Evolutionary conservation across 2,888 invertebrate species (phyloP).

Genomic region (Masnerella sp.): DNA sequence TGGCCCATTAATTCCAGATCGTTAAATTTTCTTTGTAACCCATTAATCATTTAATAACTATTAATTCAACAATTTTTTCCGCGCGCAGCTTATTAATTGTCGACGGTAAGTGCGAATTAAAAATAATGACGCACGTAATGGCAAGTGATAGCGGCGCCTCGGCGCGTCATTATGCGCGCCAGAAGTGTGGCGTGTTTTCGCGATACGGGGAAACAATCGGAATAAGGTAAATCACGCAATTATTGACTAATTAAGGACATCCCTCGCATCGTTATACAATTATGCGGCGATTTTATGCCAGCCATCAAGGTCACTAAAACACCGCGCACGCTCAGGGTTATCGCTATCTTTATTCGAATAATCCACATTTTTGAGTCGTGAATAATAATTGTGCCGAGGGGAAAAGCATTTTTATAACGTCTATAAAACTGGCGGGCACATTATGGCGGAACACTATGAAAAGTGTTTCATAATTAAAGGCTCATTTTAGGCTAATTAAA

Average conservation of each 20-base stretch:
- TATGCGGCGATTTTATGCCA: conserved; percentile 20
- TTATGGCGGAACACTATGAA: too few species aligned
- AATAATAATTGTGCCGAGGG: too few species aligned
- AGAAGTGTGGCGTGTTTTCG: conserved; percentile 20
- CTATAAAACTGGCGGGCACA: too few species aligned
- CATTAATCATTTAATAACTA: conserved; percentile 27
- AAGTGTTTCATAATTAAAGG: too few species aligned
- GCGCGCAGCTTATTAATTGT: conserved; percentile 18
- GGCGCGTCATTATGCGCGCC: conserved; percentile 5
- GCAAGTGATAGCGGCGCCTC: conserved; percentile 4
- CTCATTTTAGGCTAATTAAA: too few species aligned
- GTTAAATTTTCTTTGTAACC: background rate
- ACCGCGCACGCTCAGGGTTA: conserved; percentile 1
- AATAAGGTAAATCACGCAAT: conserved; percentile 44
- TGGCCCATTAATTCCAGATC: too few species aligned
- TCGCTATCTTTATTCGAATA: too few species aligned
- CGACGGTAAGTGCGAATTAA: conserved; percentile 14
- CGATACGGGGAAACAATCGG: conserved; percentile 35
- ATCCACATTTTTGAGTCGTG: too few species aligned
- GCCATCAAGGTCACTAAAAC: conserved; percentile 30
- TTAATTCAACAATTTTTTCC: conserved; percentile 25
- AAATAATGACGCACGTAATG: conserved; percentile 42
- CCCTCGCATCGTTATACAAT: conserved; percentile 41
- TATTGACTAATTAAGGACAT: conserved; percentile 43
- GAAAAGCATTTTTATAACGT: too few species aligned